Evolutionary conservation across 2,888 invertebrate genomes (phyloP).

Genomic region (Thymelicus acteon): DNA sequence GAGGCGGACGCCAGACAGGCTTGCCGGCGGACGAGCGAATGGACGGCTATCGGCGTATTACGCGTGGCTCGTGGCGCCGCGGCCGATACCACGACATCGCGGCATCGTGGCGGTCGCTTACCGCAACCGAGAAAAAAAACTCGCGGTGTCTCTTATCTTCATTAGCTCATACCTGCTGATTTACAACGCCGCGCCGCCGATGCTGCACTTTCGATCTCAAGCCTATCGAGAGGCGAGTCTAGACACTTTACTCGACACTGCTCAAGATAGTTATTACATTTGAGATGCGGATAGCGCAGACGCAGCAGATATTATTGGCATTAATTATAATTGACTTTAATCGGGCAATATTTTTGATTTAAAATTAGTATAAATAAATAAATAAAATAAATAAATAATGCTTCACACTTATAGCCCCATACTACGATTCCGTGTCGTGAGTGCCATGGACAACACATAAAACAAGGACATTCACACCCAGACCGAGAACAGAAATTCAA

Average conservation of each 20-base stretch:
- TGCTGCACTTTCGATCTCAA: constrained; percentile 35
- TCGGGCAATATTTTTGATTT: no score
- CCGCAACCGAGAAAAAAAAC: constrained; percentile 75
- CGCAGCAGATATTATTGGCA: no score
- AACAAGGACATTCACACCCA: no score
- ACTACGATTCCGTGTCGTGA: no score
- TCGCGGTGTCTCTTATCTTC: constrained; percentile 70
- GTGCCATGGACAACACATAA: no score
- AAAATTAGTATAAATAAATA: no score
- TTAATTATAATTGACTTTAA: no score
- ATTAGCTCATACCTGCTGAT: constrained; percentile 57
- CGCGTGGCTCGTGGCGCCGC: constrained; percentile 53
- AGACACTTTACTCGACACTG: background rate
- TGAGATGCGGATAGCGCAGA: background rate
- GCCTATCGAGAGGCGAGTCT: background rate
- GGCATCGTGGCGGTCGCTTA: constrained; percentile 55
- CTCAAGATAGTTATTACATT: background rate
- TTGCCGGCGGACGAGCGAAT: constrained; percentile 78
- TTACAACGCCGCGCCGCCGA: constrained; percentile 41
- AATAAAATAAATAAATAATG: no score
- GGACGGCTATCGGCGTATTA: constrained; percentile 55
- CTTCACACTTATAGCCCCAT: no score
- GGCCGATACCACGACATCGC: constrained; percentile 48
- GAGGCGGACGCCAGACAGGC: constrained; percentile 65
- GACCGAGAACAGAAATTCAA: no score